phyloP scores from a whole-genome alignment of 2,797 vertebrate species.

The Enoplosus armatus region DNA sequence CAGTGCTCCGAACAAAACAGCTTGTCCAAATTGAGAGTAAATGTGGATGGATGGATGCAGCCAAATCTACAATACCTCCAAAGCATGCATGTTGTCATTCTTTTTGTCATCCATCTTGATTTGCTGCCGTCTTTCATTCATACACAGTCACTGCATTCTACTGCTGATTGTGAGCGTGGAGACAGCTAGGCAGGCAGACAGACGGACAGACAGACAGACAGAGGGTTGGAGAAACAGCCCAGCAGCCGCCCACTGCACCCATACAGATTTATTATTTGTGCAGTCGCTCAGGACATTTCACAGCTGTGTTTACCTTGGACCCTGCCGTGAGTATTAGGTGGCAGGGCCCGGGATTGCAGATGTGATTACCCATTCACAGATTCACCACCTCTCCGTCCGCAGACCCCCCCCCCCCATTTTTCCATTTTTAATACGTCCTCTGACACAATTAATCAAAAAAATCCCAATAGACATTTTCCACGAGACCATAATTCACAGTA shows the following conservation, averaged over 20 bases:
- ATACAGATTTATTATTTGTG: slow-evolving; percentile 82
- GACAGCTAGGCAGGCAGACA: slow-evolving; percentile 28
- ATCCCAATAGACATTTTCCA: slow-evolving; percentile 54
- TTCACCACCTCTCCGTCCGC: slow-evolving; percentile 31
- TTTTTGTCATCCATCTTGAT: slow-evolving; percentile 67
- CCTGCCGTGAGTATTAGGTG: slow-evolving; percentile 85
- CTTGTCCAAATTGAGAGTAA: slow-evolving; percentile 54
- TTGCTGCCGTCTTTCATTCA: slow-evolving; percentile 63
- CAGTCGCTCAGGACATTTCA: slow-evolving; percentile 82
- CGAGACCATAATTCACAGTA: slow-evolving; percentile 58
- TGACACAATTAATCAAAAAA: slow-evolving; percentile 81
- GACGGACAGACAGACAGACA: slow-evolving; percentile 31
- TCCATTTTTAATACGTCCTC: slow-evolving; percentile 71
- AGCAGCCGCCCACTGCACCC: slow-evolving; percentile 69
- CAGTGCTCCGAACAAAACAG: slow-evolving; percentile 47
- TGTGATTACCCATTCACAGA: slow-evolving; percentile 84
- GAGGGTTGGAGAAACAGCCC: slow-evolving; percentile 68
- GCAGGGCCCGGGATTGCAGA: slow-evolving; percentile 80
- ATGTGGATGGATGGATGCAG: slow-evolving; percentile 56
- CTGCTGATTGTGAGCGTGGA: slow-evolving; percentile 19
- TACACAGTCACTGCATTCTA: slow-evolving; percentile 40
- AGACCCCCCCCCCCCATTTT: not conserved
- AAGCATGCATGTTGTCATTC: slow-evolving; percentile 48
- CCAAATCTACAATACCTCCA: slow-evolving; percentile 46
- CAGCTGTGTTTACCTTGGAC: slow-evolving; percentile 92